Evolutionary conservation across 2,113 vertebrate species (phyloP).

Genomic region (Dromaius novaehollandiae): DNA sequence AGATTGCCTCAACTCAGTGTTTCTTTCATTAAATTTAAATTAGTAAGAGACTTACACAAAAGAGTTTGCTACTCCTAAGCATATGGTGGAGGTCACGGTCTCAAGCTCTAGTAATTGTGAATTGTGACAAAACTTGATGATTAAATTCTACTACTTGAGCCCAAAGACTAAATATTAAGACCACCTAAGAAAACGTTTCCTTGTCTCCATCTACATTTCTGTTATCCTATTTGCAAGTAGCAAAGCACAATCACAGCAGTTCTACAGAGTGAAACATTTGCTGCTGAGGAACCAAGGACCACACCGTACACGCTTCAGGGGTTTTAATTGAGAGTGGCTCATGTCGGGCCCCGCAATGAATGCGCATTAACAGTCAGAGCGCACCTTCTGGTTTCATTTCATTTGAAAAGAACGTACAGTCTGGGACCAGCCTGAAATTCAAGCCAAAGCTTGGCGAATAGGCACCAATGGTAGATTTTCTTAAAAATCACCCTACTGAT

Average conservation of each 20-base stretch:
- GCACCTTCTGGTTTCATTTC: rapidly evolving
- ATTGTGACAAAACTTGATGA: not conserved
- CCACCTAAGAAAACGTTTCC: not conserved
- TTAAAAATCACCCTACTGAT: not conserved
- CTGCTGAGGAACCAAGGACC: not conserved
- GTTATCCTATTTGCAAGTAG: not conserved
- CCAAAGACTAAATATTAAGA: not conserved
- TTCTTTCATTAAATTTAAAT: not conserved
- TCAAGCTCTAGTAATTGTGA: not conserved
- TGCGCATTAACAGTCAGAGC: not conserved
- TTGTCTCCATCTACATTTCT: not conserved
- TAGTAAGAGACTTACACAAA: not conserved
- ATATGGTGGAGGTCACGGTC: not conserved
- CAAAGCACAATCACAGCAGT: not conserved
- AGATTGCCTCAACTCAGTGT: not conserved
- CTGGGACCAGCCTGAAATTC: not conserved
- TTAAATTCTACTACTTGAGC: not conserved
- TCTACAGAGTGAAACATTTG: not conserved
- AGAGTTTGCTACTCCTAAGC: not conserved
- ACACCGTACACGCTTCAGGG: not conserved
- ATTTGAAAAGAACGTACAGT: not conserved
- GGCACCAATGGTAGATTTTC: not conserved
- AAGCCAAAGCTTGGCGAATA: not conserved
- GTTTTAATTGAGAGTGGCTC: not conserved
- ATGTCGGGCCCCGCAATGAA: not conserved